Base-by-base conservation (phyloP, 2,888 invertebrate genomes). In the Mythimna vitellina region DNA sequence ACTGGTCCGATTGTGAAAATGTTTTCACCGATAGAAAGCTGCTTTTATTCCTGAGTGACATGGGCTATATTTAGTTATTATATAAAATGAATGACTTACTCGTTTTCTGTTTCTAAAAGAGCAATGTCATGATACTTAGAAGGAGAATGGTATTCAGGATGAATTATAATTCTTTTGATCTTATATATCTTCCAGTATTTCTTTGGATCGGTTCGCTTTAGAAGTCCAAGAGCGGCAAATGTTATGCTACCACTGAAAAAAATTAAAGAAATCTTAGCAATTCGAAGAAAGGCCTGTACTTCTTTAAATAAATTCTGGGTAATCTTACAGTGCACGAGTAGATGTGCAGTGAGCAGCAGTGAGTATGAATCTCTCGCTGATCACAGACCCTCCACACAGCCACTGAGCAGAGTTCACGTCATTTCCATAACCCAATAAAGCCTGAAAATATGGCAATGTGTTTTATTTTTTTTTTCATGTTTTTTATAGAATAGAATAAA, bases 41-140 rank as follows among this genome's bases (percentile, higher is more conserved):
- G 9, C 1, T 35, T 35, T 35, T 9, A 9, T 35, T 35, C 7
- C 32, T 32, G 6, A 32, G 32, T 32, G 32, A 32, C 7, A 32
- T 32, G 32, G 32, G 32, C 32, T 32, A 32, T 32, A 32, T 32
- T 32, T 32, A 17, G 8, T 20, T 49, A 49, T 49, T 51, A 8
- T 9, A n/a, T 51, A 9, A 51, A n/a, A n/a, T 51, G n/a, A 8
- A 3, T 51, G n/a, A 70, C 71, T 78, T 57, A 83, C 86, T 87
- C 76, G 42, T 78, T 76, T 32, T 63, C 76, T 73, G 22, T 90
- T 87, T 91, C 83, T 14, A 92, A 64, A 0, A 93, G 80, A 0
- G 92, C 92, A 38, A 93, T 92, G 64, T 92, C 93, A 70, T 92
- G 83, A 68, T 92, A 92, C 51, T 84, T 88, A 7, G 74, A 56